Percentiles rank a stretch among this genome's conserved stretches.
phyloP scores from a whole-genome alignment of 1,140 invertebrate species.

The Aphelenchoides besseyi region DNA sequence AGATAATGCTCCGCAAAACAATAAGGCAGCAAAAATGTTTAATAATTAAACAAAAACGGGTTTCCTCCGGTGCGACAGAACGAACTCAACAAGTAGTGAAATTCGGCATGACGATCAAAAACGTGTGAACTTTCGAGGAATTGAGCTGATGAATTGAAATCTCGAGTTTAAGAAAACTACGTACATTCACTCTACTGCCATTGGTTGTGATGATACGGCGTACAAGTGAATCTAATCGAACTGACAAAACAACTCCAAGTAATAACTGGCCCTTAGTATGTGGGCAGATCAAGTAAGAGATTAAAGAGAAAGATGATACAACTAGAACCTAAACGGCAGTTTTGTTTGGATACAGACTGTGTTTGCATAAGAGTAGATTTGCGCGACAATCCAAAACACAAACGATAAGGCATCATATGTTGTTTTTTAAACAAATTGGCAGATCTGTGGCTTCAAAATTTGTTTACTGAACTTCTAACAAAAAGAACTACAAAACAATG shows the following conservation, averaged over 20 bases:
- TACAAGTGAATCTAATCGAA: too few species aligned
- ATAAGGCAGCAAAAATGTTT: not conserved
- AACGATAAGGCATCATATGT: conserved; percentile 3
- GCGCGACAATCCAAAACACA: not conserved
- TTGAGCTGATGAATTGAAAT: not conserved
- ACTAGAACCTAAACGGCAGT: not conserved
- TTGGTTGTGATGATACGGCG: too few species aligned
- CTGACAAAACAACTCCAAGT: too few species aligned
- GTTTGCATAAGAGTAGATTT: not conserved
- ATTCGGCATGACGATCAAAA: not conserved
- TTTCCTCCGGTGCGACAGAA: not conserved
- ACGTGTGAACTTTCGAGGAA: not conserved
- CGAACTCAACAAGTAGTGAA: too few species aligned
- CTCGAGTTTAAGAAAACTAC: too few species aligned
- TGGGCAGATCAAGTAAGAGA: not conserved
- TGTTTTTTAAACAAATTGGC: not conserved
- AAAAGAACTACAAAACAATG: not conserved
- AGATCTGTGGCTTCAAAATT: too few species aligned
- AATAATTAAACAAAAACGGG: not conserved
- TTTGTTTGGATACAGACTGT: not conserved
- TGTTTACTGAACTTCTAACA: too few species aligned
- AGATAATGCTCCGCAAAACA: conserved; percentile 5
- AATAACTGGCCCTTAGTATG: too few species aligned
- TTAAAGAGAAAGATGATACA: not conserved
- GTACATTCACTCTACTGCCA: too few species aligned